Evolutionary conservation across 2,797 vertebrate genomes (phyloP).

Genomic region (Parotocinclus haroldoi): DNA sequence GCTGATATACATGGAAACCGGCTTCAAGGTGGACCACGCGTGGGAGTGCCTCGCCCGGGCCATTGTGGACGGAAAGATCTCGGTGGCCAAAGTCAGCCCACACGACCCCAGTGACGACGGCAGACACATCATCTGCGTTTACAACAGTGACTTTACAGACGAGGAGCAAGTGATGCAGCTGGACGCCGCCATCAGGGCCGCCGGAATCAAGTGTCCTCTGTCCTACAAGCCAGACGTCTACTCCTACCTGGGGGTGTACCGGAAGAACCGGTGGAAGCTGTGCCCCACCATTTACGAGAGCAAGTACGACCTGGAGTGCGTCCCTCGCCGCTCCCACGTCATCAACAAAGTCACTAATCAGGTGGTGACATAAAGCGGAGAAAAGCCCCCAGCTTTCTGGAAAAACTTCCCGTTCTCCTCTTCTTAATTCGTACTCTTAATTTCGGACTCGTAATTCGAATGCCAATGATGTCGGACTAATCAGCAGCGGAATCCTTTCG

Average conservation of each 20-base stretch:
- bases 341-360: slow-evolving; percentile 79
- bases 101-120: slow-evolving; percentile 61
- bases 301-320: slow-evolving; percentile 83
- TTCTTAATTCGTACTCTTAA: too few relatives aligned
- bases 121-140: slow-evolving; percentile 83
- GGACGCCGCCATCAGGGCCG: slow-evolving; percentile 76
- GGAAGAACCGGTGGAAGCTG: slow-evolving; percentile 86
- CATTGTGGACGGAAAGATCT: slow-evolving; percentile 74
- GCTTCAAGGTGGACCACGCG: slow-evolving; percentile 87
- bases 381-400: too few relatives aligned
- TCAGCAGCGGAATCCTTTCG: too few relatives aligned
- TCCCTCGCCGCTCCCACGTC: slow-evolving; percentile 81
- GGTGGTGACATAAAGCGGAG: slow-evolving; percentile 72
- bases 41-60: slow-evolving; percentile 85
- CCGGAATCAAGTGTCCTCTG: slow-evolving; percentile 82
- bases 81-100: slow-evolving; percentile 79
- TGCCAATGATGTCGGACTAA: too few relatives aligned
- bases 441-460: too few relatives aligned
- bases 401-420: too few relatives aligned
- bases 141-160: slow-evolving; percentile 82
- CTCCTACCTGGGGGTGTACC: slow-evolving; percentile 85
- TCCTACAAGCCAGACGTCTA: slow-evolving; percentile 89
- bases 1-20: slow-evolving; percentile 84
- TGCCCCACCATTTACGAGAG: slow-evolving; percentile 91
- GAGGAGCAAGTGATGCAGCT: slow-evolving; percentile 76